phyloP scores from a whole-genome alignment of 2,113 vertebrate species.

The Illadopsis cleaveri region DNA sequence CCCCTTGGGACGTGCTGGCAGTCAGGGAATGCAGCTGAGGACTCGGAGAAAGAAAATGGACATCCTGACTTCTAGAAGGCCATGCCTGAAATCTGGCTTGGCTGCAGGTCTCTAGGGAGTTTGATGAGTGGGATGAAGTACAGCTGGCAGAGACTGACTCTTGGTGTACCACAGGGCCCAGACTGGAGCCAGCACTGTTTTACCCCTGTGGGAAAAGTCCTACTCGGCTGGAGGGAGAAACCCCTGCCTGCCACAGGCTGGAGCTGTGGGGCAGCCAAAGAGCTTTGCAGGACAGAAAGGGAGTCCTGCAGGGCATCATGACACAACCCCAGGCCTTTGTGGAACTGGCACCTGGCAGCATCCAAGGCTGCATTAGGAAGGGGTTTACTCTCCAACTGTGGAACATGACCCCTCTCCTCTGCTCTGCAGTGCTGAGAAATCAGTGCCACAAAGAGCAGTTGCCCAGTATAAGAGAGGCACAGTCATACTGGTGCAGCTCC shows the following conservation, averaged over 20 bases:
- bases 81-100: not conserved
- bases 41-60: too few species aligned
- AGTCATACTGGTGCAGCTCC: not conserved
- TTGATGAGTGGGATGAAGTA: not conserved
- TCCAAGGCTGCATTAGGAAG: not conserved
- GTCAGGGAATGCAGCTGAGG: too few species aligned
- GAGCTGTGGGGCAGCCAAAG: not conserved
- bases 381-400: not conserved
- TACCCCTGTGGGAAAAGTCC: not conserved
- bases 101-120: not conserved
- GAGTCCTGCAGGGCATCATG: fast-evolving
- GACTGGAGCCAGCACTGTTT: not conserved
- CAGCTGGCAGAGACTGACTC: not conserved
- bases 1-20: too few species aligned
- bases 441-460: not conserved
- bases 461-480: not conserved
- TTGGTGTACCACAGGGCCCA: too few species aligned
- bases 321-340: not conserved
- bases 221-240: not conserved
- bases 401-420: not conserved
- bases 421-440: not conserved
- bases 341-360: not conserved
- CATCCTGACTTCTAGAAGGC: too few species aligned
- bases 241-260: not conserved
- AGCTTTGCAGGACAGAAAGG: not conserved